Percentiles rank a stretch among this genome's conserved stretches.
These are phyloP conservation scores for Sciurus niger DNA, from an alignment of 2,113 vertebrate species.

Conservation along the genomic window DNA sequence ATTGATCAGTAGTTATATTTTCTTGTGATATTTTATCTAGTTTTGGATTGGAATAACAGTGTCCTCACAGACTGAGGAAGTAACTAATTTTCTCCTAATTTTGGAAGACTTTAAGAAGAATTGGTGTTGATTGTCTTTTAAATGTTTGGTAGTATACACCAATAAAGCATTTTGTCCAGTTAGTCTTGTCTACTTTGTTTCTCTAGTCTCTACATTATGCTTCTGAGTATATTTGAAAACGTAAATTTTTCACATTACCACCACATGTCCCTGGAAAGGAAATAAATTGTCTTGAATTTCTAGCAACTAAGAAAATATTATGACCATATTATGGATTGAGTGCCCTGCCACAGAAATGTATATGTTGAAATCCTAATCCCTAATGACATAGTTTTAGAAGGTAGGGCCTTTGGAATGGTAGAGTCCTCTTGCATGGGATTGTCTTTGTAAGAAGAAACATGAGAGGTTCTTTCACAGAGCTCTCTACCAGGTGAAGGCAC, in stretches of 20 bases:
- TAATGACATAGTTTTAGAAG: no score
- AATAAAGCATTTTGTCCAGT: neutral
- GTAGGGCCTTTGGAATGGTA: neutral
- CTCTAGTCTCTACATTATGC: neutral
- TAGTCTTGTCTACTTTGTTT: neutral
- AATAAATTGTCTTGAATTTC: neutral
- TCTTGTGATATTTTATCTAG: neutral
- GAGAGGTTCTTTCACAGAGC: neutral
- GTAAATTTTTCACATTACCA: neutral
- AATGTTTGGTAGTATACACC: neutral
- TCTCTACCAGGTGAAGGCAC: neutral
- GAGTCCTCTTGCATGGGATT: neutral
- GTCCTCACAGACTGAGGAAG: neutral
- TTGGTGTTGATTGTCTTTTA: neutral
- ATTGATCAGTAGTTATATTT: neutral
- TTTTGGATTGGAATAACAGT: neutral
- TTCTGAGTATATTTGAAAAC: neutral
- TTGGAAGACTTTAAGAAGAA: neutral
- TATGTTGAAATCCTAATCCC: neutral
- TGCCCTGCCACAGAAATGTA: neutral
- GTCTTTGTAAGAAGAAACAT: neutral
- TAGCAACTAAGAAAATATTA: slow-evolving; percentile 11
- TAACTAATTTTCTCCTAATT: neutral
- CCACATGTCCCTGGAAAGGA: neutral
- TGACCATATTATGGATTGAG: neutral